Evolutionary conservation across 23 tunicate genomes (phyloP), one percentile per base, ranked within the genome.

Genomic region (Styela plicata): DNA sequence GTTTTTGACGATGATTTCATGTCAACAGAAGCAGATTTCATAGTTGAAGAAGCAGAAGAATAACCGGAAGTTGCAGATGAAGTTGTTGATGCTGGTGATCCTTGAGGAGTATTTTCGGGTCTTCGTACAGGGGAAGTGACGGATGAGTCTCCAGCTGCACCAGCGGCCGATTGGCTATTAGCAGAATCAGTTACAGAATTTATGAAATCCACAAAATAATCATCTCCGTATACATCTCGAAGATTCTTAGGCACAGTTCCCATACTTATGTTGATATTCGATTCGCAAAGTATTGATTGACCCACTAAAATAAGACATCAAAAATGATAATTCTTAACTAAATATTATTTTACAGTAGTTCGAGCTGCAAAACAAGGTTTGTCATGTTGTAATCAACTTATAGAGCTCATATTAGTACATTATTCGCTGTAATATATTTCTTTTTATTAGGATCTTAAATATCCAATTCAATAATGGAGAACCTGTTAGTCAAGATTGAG

Each of bases 161-260:
- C 53, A 22, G 69, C 63, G 36, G 78, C 63, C 3, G 77, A 22
- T 31, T 71, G 24, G 7, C 37, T 71, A 36, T 71, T 32, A 34
- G 34, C 77, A 33, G 77, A 19, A 31, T 83, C 82, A 1, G 83
- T 64, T 18, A 86, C 92, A 17, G 89, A 80, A 57, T 88, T 63
- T 44, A 93, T 93, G 84, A 83, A 93, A 19, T 88, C 71, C 64
- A 44, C 85, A 79, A 93, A 93, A 66, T 93, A 93, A 7, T 85
- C 93, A 24, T 86, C 93, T 10, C 98, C 98, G 81, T 93, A 93
- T 28, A 85, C 80, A 22, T 81, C 90, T 44, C 83, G 83, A 2
- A 76, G 31, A 32, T 80, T 70, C 68, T 88, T 62, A 3, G 98
- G 93, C 22, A 93, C 90, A 2, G 77, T 71, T 33, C 34, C 34